Evolutionary conservation across 2,113 vertebrate species (phyloP).

Genomic region (Syrmaticus mikado): DNA sequence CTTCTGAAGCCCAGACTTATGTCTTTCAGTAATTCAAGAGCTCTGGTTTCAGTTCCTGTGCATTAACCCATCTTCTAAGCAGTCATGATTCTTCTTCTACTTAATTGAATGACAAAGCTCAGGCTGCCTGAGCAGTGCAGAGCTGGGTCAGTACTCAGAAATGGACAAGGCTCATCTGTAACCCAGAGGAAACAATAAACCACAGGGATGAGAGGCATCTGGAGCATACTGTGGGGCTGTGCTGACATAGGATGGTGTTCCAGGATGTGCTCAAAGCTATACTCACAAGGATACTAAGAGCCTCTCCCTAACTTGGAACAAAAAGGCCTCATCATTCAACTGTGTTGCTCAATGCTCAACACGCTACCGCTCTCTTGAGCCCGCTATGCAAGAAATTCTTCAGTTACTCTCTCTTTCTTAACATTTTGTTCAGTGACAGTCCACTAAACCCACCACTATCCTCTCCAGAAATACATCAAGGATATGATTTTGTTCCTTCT

Average conservation of each 20-base stretch:
- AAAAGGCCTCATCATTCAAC: rapidly evolving
- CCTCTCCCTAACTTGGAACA: rapidly evolving
- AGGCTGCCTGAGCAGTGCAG: neutral
- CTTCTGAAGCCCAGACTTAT: neutral
- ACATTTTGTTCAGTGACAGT: neutral
- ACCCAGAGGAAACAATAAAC: rapidly evolving
- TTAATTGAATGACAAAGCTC: neutral
- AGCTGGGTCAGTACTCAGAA: neutral
- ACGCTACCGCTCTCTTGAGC: neutral
- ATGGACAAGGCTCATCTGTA: neutral
- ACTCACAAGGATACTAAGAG: neutral
- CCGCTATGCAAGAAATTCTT: neutral
- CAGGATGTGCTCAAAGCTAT: rapidly evolving
- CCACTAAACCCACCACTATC: neutral
- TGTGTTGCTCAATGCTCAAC: neutral
- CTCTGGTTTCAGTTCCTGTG: conserved; percentile 22
- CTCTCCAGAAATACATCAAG: neutral
- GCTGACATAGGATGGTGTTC: rapidly evolving
- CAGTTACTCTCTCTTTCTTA: neutral
- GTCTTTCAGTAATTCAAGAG: neutral
- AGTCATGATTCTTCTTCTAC: neutral
- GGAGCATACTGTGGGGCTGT: rapidly evolving
- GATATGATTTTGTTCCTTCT: neutral
- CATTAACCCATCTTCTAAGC: neutral
- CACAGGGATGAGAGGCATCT: rapidly evolving